Conservation (phyloP, 2,888 invertebrate species). For the Agonopterix subpropinquella region DNA sequence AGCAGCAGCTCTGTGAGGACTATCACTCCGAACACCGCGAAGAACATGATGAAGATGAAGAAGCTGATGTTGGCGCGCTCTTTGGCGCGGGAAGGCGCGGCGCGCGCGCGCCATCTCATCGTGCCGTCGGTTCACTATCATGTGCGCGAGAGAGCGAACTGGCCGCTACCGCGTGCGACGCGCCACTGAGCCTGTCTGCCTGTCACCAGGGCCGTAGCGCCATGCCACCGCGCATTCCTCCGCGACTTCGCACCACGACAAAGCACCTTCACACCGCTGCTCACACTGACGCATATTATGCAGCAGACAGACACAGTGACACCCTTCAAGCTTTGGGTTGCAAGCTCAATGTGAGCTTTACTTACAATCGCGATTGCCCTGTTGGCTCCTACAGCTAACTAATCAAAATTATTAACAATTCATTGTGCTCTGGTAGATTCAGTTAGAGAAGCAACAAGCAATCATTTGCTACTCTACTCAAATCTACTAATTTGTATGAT, state of each 20-base stretch:
- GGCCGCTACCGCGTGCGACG: conserved; percentile 20
- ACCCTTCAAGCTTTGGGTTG: conserved; percentile 27
- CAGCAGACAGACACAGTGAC: conserved; percentile 9
- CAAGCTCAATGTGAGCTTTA: conserved; percentile 22
- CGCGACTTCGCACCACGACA: conserved; percentile 27
- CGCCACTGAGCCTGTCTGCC: conserved; percentile 35
- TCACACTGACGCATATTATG: conserved; percentile 15
- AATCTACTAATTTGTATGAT: no score
- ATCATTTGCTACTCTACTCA: no score
- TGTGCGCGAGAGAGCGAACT: conserved; percentile 30
- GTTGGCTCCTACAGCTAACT: no score
- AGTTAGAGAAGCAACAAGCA: no score
- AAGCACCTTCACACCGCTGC: neutral
- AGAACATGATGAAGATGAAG: conserved; percentile 93
- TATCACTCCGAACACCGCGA: conserved; percentile 91
- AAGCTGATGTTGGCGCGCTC: conserved; percentile 93
- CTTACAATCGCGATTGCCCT: conserved; percentile 6
- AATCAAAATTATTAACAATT: no score
- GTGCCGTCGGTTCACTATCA: conserved; percentile 38
- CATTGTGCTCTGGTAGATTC: no score
- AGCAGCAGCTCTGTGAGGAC: conserved; percentile 89
- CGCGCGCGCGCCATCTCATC: conserved; percentile 68
- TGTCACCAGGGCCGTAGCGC: conserved; percentile 35
- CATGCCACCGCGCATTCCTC: conserved; percentile 29
- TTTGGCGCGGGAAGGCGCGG: conserved; percentile 50